Conservation (phyloP, 64 coral and sea anemone genomes). For the Montipora cactus region DNA sequence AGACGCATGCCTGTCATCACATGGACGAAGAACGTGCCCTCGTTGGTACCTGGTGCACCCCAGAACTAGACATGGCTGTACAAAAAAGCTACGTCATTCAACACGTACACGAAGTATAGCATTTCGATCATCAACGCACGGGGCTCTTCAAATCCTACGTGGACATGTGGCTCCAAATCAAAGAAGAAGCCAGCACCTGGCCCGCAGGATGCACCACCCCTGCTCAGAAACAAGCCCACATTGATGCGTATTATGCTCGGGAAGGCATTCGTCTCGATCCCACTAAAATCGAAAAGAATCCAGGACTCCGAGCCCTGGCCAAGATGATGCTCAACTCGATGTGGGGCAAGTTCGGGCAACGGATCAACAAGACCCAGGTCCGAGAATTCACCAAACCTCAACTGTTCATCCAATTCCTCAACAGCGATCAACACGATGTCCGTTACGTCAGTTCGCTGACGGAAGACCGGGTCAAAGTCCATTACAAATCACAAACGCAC, state of each 20-base stretch:
- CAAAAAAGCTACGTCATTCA: not conserved
- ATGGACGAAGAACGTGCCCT: no score
- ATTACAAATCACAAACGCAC: not conserved
- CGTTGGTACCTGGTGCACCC: no score
- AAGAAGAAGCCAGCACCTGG: constrained; percentile 9
- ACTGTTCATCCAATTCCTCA: constrained; percentile 10
- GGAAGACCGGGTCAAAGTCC: not conserved
- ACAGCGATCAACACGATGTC: not conserved
- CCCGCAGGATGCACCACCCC: no score
- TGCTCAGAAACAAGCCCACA: not conserved
- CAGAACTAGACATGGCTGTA: not conserved
- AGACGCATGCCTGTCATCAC: no score
- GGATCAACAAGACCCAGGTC: not conserved
- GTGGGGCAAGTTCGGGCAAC: constrained; percentile 29
- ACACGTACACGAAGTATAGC: constrained; percentile 13
- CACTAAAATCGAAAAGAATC: not conserved
- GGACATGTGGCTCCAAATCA: constrained; percentile 35
- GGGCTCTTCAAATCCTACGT: not conserved
- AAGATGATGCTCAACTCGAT: constrained; percentile 44
- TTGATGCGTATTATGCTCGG: not conserved
- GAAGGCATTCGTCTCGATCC: not conserved
- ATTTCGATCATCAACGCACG: not conserved
- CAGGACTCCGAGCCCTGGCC: not conserved
- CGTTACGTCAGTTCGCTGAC: not conserved
- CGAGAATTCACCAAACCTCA: not conserved